Evolutionary conservation across 2,113 vertebrate genomes (phyloP), one percentile per base, ranked within the genome.

Genomic region (Edolisoma coerulescens): DNA sequence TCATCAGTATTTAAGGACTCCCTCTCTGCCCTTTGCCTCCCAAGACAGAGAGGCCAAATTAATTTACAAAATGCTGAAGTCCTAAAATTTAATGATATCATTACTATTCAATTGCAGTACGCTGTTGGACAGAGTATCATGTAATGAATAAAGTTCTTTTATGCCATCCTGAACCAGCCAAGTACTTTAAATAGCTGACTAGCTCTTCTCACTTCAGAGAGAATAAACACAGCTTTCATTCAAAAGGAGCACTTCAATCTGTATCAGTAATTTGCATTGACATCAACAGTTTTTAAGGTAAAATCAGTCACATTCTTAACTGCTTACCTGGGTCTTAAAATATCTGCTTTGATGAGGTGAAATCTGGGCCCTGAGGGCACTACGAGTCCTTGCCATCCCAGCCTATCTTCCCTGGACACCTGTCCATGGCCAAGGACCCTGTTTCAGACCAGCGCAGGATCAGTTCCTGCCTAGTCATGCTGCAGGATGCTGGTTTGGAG

Each of bases 61-160:
- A 93, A 97, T 97, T 97, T 94, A 94, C 69, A 91, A 95, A 96
- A 91, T 82, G 94, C 94, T 94, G 93, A 95, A 92, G 87, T 68
- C 70, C 69, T 94, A 97, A 97, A 94, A 97, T 91, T 95, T 95
- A 97, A 95, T 96, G 73, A 84, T 79, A 75, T 60, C 91, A 95
- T 97, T 96, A 91, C 77, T 89, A 97, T 97, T 95, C 96, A 87
- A 42, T 71, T 89, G 60, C 73, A 76, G 77, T 96, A 49, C 5
- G 3, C 23, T 75, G 4, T 28, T 86, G 74, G 74, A 68, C 73
- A 91, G 64, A 89, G 50, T 84, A 45, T 78, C 80, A 68, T 64
- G 44, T 71, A 80, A 82, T 53, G 86, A 89, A 92, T 87, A 64
- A 91, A 82, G 28, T 82, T 68, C 37, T 95, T 92, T 89, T 71